These are phyloP conservation scores for Sepiola atlantica DNA, from an alignment of 2,888 invertebrate species.

Conservation along the genomic window DNA sequence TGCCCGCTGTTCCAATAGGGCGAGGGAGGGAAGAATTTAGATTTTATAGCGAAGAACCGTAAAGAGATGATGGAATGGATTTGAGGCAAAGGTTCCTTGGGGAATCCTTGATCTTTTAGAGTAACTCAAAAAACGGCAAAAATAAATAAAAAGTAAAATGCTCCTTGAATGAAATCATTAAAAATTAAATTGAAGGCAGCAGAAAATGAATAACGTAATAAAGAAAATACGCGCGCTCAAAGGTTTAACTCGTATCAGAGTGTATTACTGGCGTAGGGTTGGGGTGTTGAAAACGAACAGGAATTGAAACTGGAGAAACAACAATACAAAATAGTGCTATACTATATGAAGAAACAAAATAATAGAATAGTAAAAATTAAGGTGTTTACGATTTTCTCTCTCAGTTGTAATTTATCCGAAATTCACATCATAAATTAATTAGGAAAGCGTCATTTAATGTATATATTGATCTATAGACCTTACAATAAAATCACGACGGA, in stretches of 20 bases:
- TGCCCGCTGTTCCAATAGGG: not conserved
- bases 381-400: too few relatives aligned
- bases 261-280: not conserved
- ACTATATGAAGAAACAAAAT: too few relatives aligned
- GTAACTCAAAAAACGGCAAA: not conserved
- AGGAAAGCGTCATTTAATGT: too few relatives aligned
- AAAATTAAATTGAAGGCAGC: not conserved
- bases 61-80: not conserved
- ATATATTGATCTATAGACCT: too few relatives aligned
- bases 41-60: not conserved
- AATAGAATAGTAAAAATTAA: too few relatives aligned
- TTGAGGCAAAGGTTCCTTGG: constrained; percentile 2
- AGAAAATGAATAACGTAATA: not conserved
- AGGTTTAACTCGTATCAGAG: too few relatives aligned
- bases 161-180: not conserved
- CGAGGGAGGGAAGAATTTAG: not conserved
- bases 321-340: not conserved
- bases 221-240: not conserved
- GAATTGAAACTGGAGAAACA: not conserved
- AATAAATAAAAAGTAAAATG: not conserved
- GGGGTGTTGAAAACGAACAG: not conserved
- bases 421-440: too few relatives aligned
- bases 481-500: too few relatives aligned
- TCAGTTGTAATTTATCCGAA: too few relatives aligned
- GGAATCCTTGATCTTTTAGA: constrained; percentile 12